phyloP scores from a whole-genome alignment of 2,888 invertebrate species.

The Cataglyphis rosenhaueri region DNA sequence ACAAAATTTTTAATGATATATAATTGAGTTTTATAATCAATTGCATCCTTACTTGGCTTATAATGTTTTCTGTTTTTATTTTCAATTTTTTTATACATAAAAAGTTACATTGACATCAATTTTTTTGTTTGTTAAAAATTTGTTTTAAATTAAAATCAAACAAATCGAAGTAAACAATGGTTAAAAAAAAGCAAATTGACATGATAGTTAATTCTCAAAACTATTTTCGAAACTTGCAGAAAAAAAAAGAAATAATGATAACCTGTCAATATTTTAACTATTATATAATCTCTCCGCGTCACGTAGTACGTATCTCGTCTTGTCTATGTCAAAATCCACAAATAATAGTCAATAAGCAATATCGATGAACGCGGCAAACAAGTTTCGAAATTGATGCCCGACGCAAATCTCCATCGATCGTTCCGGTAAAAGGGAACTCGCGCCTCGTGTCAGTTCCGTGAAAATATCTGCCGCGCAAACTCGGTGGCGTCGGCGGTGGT shows the following conservation, averaged over 20 bases:
- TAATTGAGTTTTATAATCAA: neutral
- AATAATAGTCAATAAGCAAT: neutral
- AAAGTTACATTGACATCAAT: neutral
- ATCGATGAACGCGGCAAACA: neutral
- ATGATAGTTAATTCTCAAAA: neutral
- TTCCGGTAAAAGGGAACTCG: neutral
- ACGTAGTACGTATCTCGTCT: neutral
- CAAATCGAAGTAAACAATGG: neutral
- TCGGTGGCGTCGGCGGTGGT: conserved; percentile 61
- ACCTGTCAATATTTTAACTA: neutral
- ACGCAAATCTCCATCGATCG: conserved; percentile 38
- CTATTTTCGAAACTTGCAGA: neutral
- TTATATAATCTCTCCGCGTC: neutral
- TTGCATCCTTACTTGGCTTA: neutral
- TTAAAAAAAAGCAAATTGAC: neutral
- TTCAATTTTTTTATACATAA: neutral
- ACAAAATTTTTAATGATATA: neutral
- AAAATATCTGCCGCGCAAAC: conserved; percentile 61
- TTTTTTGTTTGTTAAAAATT: neutral
- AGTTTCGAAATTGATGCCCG: neutral
- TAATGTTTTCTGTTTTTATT: neutral
- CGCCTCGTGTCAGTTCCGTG: conserved; percentile 25
- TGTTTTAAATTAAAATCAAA: neutral
- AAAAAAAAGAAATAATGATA: neutral
- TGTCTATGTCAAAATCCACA: neutral